Evolutionary conservation across 2,888 invertebrate genomes (phyloP).

Genomic region (Entomobrya multifasciata): DNA sequence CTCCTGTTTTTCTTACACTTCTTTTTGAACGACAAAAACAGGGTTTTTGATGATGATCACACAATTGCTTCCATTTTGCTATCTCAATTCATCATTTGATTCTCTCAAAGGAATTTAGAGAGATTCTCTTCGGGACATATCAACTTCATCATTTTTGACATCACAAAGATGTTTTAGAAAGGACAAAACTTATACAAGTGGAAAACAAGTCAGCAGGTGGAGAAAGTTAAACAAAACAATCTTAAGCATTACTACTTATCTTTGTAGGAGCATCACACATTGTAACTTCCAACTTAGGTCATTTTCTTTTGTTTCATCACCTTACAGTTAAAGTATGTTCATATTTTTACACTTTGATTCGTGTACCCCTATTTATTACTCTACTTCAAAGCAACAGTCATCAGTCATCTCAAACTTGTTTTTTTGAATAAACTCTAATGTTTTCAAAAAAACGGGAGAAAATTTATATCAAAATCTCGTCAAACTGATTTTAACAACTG

Average conservation of each 20-base stretch:
- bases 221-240: constrained; percentile 17
- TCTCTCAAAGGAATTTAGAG: constrained; percentile 56
- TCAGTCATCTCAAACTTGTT: too few species aligned
- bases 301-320: not conserved
- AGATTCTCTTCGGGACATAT: not conserved
- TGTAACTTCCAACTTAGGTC: not conserved
- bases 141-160: not conserved
- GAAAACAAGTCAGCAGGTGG: constrained; percentile 15
- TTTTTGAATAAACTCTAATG: too few species aligned
- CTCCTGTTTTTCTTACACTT: not conserved
- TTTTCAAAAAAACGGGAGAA: too few species aligned
- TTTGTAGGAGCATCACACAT: too few species aligned
- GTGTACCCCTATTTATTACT: too few species aligned
- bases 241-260: not conserved
- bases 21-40: not conserved
- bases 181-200: too few species aligned
- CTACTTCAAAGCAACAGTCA: too few species aligned
- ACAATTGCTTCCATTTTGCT: not conserved
- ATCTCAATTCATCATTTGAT: constrained; percentile 15
- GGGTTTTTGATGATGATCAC: not conserved
- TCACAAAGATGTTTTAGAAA: too few species aligned
- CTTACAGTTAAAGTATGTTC: too few species aligned
- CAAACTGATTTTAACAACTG: too few species aligned
- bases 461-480: too few species aligned
- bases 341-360: too few species aligned